Percentiles rank a stretch among this genome's conserved stretches.
These are phyloP conservation scores for Amphipyra berbera DNA, from an alignment of 2,888 invertebrate species.

Conservation along the genomic window DNA sequence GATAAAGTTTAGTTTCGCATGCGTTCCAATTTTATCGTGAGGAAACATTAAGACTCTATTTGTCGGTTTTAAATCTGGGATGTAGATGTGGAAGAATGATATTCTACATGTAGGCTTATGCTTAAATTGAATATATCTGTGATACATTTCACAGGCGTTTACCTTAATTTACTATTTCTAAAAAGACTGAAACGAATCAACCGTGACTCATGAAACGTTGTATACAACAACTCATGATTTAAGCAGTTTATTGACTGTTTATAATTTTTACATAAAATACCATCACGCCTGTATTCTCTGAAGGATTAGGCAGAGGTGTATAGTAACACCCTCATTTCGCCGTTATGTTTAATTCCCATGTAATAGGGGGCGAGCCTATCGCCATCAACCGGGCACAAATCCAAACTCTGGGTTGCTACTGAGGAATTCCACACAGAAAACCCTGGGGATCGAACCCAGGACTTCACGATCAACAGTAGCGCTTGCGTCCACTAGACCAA, in stretches of 20 bases:
- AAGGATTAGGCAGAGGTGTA: too few species aligned
- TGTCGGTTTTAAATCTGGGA: constrained; percentile 20
- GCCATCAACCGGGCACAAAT: too few species aligned
- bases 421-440: too few species aligned
- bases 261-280: constrained; percentile 43
- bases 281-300: too few species aligned
- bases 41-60: constrained; percentile 20
- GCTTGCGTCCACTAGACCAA: too few species aligned
- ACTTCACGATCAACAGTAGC: too few species aligned
- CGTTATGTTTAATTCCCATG: too few species aligned
- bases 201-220: constrained; percentile 26
- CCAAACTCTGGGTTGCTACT: too few species aligned
- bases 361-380: too few species aligned
- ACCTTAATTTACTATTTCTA: neutral
- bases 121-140: neutral
- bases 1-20: constrained; percentile 33
- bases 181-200: neutral
- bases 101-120: neutral
- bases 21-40: neutral
- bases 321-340: too few species aligned
- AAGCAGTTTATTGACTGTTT: constrained; percentile 35
- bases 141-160: neutral
- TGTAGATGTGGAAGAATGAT: constrained; percentile 18
- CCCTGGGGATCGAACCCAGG: too few species aligned
- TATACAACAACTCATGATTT: constrained; percentile 24